Conservation (phyloP, 2,113 vertebrate species). For the Calidris pugnax region DNA sequence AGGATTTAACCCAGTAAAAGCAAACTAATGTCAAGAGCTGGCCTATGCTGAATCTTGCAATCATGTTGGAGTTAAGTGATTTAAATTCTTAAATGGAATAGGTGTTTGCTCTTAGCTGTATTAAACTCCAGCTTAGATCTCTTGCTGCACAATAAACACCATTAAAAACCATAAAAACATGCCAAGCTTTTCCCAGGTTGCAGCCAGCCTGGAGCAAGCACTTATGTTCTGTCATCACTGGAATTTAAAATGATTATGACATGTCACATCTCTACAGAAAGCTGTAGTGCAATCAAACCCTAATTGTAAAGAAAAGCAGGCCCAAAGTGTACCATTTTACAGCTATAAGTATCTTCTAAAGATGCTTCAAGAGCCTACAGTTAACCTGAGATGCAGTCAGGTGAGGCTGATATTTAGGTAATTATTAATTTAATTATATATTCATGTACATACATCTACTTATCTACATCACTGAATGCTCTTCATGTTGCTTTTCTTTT, state of each 20-base stretch:
- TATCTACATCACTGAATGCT: neutral
- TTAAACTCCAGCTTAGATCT: neutral
- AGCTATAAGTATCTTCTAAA: neutral
- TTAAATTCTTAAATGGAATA: neutral
- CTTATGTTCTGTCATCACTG: neutral
- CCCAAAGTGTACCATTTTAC: neutral
- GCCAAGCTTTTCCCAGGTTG: neutral
- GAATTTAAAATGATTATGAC: neutral
- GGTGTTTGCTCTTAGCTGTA: neutral
- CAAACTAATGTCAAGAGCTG: neutral
- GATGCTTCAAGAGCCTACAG: neutral
- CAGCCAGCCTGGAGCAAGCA: neutral
- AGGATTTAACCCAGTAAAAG: neutral
- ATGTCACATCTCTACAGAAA: neutral
- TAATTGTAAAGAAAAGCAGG: neutral
- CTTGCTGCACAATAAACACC: neutral
- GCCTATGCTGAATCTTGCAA: neutral
- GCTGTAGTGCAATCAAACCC: neutral
- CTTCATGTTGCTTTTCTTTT: neutral
- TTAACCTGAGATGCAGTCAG: neutral
- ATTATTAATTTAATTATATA: neutral
- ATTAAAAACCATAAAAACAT: rapidly evolving
- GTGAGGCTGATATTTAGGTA: neutral
- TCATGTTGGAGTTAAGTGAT: neutral
- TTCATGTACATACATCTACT: neutral